These are phyloP conservation scores for Synaphobranchus kaupii DNA, from an alignment of 2,797 vertebrate species.

Conservation along the genomic window DNA sequence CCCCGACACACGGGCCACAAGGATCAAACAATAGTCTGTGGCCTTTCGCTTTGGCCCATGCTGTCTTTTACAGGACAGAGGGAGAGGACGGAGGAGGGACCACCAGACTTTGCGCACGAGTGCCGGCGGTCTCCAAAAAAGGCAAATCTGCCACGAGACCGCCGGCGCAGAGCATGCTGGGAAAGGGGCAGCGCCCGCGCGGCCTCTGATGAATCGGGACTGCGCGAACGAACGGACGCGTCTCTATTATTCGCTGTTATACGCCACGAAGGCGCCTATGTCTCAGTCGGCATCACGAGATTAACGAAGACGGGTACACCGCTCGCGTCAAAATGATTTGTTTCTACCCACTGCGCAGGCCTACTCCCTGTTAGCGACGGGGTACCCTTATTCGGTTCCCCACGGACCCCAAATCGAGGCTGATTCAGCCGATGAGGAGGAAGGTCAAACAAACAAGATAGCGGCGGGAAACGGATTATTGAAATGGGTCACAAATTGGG, in stretches of 20 bases:
- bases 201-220: background rate
- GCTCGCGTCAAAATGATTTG: background rate
- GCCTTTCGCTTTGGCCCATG: background rate
- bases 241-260: background rate
- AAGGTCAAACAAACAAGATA: background rate
- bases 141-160: background rate
- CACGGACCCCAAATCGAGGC: background rate
- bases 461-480: background rate
- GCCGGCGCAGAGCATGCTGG: background rate
- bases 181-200: background rate
- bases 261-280: background rate
- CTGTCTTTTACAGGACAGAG: background rate
- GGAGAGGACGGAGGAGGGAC: background rate
- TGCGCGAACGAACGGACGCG: background rate
- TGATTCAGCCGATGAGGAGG: background rate
- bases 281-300: background rate
- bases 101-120: background rate
- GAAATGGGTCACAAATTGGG: slow-evolving; percentile 19
- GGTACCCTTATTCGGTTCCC: background rate
- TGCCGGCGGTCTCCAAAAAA: background rate
- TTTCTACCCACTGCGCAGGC: background rate
- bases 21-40: slow-evolving; percentile 26
- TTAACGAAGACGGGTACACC: background rate
- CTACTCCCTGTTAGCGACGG: background rate
- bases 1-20: slow-evolving; percentile 6